A percentile compares a stretch with the other conserved stretches of the same genome.
These are phyloP conservation scores for Pasiphila rectangulata DNA, from an alignment of 2,888 invertebrate species.

Conservation along the genomic window DNA sequence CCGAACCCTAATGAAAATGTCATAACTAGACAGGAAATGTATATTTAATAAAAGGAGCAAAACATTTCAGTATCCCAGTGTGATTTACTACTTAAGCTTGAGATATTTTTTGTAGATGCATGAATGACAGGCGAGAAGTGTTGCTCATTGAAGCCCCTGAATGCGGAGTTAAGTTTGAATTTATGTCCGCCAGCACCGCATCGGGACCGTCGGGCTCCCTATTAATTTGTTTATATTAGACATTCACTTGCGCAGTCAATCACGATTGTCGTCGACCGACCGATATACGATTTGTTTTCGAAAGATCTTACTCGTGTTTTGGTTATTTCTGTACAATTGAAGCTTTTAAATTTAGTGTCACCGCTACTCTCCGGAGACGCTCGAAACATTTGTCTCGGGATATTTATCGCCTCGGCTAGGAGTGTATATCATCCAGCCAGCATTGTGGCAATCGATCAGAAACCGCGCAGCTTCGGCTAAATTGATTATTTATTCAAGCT, in stretches of 20 bases:
- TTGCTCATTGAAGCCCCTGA: conserved; percentile 48
- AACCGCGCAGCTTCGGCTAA: conserved; percentile 67
- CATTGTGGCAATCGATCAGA: conserved; percentile 79
- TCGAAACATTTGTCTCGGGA: conserved; percentile 77
- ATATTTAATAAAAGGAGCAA: conserved; percentile 56
- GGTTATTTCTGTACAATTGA: conserved; percentile 80
- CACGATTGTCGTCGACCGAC: conserved; percentile 77
- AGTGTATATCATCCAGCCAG: conserved; percentile 76
- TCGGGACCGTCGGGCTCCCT: conserved; percentile 57
- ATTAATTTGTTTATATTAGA: conserved; percentile 81
- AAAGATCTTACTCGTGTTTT: conserved; percentile 80
- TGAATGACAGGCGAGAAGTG: conserved; percentile 54
- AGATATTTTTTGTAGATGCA: conserved; percentile 61
- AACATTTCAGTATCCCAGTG: conserved; percentile 35
- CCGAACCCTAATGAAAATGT: conserved; percentile 59
- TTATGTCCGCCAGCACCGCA: conserved; percentile 43
- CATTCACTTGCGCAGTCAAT: conserved; percentile 80
- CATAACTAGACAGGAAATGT: conserved; percentile 59
- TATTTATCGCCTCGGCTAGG: conserved; percentile 76
- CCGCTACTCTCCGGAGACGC: conserved; percentile 77
- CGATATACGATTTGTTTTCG: conserved; percentile 79
- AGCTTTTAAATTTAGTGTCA: conserved; percentile 81
- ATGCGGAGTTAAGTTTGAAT: conserved; percentile 48
- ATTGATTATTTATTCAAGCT: conserved; percentile 79
- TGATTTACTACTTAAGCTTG: conserved; percentile 61